Percentiles rank a stretch among this genome's conserved stretches.
phyloP scores from a whole-genome alignment of 2,113 vertebrate genomes.

The Scomber japonicus region DNA sequence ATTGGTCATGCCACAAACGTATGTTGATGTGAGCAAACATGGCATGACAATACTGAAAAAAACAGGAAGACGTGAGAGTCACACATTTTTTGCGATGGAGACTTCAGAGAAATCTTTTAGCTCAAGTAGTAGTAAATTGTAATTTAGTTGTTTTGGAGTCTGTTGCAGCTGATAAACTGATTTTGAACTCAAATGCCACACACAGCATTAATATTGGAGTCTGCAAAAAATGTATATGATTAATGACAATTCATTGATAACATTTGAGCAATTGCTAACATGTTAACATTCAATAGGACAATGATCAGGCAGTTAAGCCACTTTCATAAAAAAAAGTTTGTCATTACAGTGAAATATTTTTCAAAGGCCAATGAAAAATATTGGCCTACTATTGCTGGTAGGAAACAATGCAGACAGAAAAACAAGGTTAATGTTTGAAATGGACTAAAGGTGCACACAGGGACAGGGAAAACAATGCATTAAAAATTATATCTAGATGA shows the following conservation, averaged over 20 bases:
- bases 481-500: neutral
- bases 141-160: neutral
- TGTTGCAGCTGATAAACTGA: neutral
- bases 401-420: neutral
- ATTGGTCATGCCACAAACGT: neutral
- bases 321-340: no score
- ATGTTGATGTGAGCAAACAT: neutral
- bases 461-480: neutral
- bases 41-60: neutral
- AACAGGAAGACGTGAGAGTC: neutral
- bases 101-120: neutral
- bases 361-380: no score
- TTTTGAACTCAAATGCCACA: no score
- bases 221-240: no score
- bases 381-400: no score
- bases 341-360: no score
- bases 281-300: no score
- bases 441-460: neutral
- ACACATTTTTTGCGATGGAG: neutral
- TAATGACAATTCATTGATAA: no score
- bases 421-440: constrained; percentile 3
- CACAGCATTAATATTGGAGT: no score
- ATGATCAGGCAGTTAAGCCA: no score
- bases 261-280: no score
- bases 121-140: neutral